Base-by-base conservation (phyloP, 2,888 invertebrate genomes). In the Hirtodrosophila confusa region DNA sequence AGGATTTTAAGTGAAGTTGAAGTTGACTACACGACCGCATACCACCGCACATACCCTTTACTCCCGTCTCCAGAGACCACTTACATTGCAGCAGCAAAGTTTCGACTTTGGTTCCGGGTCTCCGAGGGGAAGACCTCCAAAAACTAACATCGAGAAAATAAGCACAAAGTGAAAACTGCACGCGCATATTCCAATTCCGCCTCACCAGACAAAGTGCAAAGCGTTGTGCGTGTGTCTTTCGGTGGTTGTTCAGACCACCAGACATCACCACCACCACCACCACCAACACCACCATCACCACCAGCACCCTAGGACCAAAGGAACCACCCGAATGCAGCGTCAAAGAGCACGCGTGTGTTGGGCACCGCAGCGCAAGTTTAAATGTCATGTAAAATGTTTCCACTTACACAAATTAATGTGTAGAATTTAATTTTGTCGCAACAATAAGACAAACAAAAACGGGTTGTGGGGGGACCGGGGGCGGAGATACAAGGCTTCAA, bases 391-490 rank as follows among this genome's bases (percentile, higher is more conserved):
- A 87, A 85, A 85, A 85, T 82, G 87, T 82, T 85, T 87, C 82
- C 84, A 85, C 87, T 85, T 85, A 85, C 87, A 87, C 87, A 85
- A 85, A 85, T 85, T 85, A 85, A 87, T 85, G 87, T 87, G 85
- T 82, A 75, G 71, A 85, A 85, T 79, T 79, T 85, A 75, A 80
- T 85, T 87, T 87, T 66, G 78, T 74, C 75, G 58, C 78, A 55
- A 61, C 65, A 57, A 69, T 69, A 72, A 69, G 65, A 50, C 61
- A 72, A 75, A 39, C 66, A 56, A 65, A 35, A 35, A 12, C 27
- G n/a, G 29, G 8, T 43, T 10, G 23, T 10, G 17, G 17, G 17
- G 17, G 5, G 6, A 27, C 2, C 6, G 44, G 10, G 29, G 11
- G 29, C 8, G 43, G 29, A 8, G 29, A 4, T 33, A 47, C 35